A percentile compares a stretch with the other conserved stretches of the same genome.
phyloP scores from a whole-genome alignment of 2,113 vertebrate species.

The Silurus asotus region DNA sequence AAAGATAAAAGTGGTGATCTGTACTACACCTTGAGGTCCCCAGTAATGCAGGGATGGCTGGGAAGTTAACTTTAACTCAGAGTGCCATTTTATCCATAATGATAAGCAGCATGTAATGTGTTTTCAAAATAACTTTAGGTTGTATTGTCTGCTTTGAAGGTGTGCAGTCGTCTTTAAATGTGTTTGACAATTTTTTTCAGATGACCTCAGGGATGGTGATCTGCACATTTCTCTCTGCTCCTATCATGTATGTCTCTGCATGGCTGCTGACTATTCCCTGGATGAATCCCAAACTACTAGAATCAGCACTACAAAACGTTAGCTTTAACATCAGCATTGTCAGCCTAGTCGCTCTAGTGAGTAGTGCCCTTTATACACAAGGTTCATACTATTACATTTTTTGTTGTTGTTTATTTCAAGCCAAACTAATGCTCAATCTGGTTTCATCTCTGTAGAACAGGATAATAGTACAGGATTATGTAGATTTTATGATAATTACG shows the following conservation, averaged over 20 bases:
- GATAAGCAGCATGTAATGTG: neutral
- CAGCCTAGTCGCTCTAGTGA: constrained; percentile 89
- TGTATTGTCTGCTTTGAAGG: neutral
- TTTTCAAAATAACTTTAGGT: neutral
- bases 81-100: neutral
- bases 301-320: constrained; percentile 84
- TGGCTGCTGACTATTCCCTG: constrained; percentile 89
- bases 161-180: neutral
- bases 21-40: neutral
- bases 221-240: constrained; percentile 95
- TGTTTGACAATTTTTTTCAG: constrained; percentile 63
- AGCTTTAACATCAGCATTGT: constrained; percentile 93
- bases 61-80: neutral
- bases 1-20: neutral
- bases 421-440: neutral
- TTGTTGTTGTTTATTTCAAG: neutral
- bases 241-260: constrained; percentile 94
- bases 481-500: too few relatives aligned
- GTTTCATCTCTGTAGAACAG: neutral
- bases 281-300: constrained; percentile 84
- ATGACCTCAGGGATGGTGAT: constrained; percentile 96
- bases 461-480: constrained; percentile 28
- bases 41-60: neutral
- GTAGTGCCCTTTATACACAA: constrained; percentile 50
- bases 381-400: neutral